Percentiles rank a stretch among this genome's conserved stretches.
These are phyloP conservation scores for Orbicella faveolata DNA, from an alignment of 64 coral and sea anemone genomes.

Conservation along the genomic window DNA sequence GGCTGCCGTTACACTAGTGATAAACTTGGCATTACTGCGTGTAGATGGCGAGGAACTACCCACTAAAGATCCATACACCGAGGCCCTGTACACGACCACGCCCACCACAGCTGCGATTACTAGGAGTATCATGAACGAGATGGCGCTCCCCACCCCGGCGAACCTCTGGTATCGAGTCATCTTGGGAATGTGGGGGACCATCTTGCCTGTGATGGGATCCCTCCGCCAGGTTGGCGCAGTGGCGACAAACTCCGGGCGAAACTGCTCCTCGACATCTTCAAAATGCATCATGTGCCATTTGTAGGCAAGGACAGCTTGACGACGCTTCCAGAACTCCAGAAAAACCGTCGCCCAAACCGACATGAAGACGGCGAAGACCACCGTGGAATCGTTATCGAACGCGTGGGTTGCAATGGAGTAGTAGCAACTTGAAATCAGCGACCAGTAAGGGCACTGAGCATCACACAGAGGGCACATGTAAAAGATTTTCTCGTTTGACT, in stretches of 20 bases:
- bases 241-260: conserved; percentile 87
- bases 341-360: conserved; percentile 96
- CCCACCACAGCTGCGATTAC: conserved; percentile 87
- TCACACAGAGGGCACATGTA: conserved; percentile 99
- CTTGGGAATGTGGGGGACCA: conserved; percentile 83
- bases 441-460: conserved; percentile 88
- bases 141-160: conserved; percentile 74
- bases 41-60: background rate
- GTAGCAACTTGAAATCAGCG: conserved; percentile 55
- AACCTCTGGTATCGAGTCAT: conserved; percentile 56
- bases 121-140: conserved; percentile 82
- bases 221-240: conserved; percentile 59
- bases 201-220: conserved; percentile 79
- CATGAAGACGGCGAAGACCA: conserved; percentile 91
- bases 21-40: conserved; percentile 82
- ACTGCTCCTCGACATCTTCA: conserved; percentile 85
- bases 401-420: conserved; percentile 69
- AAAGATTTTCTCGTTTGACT: conserved; percentile 72
- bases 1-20: conserved; percentile 87
- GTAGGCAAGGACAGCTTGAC: conserved; percentile 90
- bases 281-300: conserved; percentile 96
- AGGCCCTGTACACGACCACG: conserved; percentile 80
- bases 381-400: conserved; percentile 91
- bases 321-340: conserved; percentile 96
- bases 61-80: conserved; percentile 73